phyloP scores from a whole-genome alignment of 1,140 invertebrate genomes.

The Bombus polaris region DNA sequence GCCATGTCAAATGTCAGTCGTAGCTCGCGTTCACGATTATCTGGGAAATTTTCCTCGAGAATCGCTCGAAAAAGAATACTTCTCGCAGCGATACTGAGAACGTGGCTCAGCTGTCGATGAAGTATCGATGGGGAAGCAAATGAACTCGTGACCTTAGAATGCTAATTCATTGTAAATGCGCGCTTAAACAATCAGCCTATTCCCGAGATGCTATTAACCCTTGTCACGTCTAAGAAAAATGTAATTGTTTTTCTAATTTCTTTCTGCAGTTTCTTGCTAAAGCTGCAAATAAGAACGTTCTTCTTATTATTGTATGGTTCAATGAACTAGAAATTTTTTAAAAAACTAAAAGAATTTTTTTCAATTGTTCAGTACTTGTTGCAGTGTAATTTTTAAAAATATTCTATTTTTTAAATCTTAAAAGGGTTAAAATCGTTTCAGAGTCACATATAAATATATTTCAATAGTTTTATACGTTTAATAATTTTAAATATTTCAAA shows the following conservation, averaged over 20 bases:
- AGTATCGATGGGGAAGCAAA: conserved; percentile 33
- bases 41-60: conserved; percentile 16
- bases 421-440: too few relatives aligned
- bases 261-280: too few relatives aligned
- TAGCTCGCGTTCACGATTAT: background rate
- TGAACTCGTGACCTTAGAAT: conserved; percentile 37
- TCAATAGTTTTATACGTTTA: background rate
- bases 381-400: too few relatives aligned
- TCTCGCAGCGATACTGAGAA: background rate
- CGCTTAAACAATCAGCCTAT: background rate
- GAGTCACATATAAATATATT: too few relatives aligned
- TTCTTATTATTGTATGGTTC: background rate
- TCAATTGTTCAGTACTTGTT: too few relatives aligned
- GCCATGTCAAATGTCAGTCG: background rate
- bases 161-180: conserved; percentile 25
- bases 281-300: background rate
- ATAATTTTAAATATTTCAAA: background rate
- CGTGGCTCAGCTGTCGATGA: conserved; percentile 8
- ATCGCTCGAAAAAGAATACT: background rate
- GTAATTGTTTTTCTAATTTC: background rate
- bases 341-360: too few relatives aligned
- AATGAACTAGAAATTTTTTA: background rate
- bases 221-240: background rate
- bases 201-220: conserved; percentile 16
- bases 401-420: too few relatives aligned